phyloP scores from a whole-genome alignment of 2,113 vertebrate species.

The Grallaria varia region DNA sequence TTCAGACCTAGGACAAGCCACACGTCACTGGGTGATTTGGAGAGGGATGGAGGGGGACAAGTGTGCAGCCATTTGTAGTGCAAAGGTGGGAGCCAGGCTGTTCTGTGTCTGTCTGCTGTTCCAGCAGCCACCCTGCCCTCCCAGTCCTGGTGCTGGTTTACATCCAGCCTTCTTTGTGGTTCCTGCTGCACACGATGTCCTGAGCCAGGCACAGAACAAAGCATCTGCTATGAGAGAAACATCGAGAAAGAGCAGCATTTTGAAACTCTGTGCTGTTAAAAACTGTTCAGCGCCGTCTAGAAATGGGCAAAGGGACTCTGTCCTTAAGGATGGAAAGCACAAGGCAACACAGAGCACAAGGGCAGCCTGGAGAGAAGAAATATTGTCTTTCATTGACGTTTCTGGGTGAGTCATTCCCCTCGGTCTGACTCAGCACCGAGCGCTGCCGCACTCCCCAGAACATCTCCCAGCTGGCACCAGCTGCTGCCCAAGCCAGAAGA shows the following conservation, averaged over 20 bases:
- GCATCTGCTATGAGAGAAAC: neutral
- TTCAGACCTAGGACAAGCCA: neutral
- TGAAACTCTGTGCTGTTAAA: neutral
- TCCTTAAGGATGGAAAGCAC: neutral
- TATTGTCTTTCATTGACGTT: neutral
- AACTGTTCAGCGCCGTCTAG: neutral
- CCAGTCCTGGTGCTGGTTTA: neutral
- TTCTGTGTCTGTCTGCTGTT: neutral
- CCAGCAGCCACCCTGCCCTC: neutral
- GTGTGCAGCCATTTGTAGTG: too few relatives aligned
- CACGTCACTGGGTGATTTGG: neutral
- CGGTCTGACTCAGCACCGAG: neutral
- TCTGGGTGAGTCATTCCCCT: conserved; percentile 8
- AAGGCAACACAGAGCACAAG: neutral
- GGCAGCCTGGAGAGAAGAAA: neutral
- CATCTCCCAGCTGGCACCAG: neutral
- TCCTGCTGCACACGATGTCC: neutral
- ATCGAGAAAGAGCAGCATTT: neutral
- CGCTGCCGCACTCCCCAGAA: rapidly evolving
- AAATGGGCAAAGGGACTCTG: neutral
- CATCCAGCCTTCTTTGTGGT: neutral
- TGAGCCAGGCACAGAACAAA: neutral
- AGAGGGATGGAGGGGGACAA: neutral
- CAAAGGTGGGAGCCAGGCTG: neutral
- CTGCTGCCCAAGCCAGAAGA: neutral